Base-by-base conservation (phyloP, 2,113 vertebrate genomes). In the Reinhardtius hippoglossoides region DNA sequence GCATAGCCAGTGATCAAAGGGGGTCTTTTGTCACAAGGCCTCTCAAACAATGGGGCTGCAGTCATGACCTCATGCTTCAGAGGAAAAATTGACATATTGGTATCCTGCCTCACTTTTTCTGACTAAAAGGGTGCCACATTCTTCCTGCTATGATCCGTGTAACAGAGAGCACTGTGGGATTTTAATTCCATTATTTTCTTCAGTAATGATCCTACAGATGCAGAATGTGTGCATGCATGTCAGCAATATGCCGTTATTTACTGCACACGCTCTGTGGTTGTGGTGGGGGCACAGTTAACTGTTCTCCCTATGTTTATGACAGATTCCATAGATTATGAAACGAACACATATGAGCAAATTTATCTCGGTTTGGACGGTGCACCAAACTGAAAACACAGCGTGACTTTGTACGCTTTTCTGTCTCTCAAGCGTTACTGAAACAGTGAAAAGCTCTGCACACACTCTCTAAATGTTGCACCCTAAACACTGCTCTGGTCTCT, bases 1-100 rank as follows among this genome's bases (percentile, higher is more conserved):
- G 70, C 62, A 35, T 55, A 74, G 74, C 31, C 50, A 27, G 40
- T 64, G 76, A 89, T 90, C 82, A 89, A 92, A 92, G 77, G 46
- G 31, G 46, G 31, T 59, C 18, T 52, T 20, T 83, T 73, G 74
- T 87, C 83, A 85, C 74, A 72, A 64, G 74, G 62, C 58, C 57
- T 69, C n/a, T 82, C 42, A 84, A 78, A 88, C 78, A 87, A 86
- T 78, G 82, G 80, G n/a, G 27, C 71, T 70, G 54, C 58, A 67
- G 67, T 31, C 5, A 15, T 82, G 82, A 86, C 64, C 57, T 75
- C 61, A 83, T 40, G 9, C 57, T 55, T 76, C 13, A 70, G 13
- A 2, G 42, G 59, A 59, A 68, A 77, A 66, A 23, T 67, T 78
- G 56, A 71, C 65, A 74, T 18, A 56, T 74, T 65, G 61, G 80